Evolutionary conservation across 2,113 vertebrate genomes (phyloP).

Genomic region (Arothron firmamentum): DNA sequence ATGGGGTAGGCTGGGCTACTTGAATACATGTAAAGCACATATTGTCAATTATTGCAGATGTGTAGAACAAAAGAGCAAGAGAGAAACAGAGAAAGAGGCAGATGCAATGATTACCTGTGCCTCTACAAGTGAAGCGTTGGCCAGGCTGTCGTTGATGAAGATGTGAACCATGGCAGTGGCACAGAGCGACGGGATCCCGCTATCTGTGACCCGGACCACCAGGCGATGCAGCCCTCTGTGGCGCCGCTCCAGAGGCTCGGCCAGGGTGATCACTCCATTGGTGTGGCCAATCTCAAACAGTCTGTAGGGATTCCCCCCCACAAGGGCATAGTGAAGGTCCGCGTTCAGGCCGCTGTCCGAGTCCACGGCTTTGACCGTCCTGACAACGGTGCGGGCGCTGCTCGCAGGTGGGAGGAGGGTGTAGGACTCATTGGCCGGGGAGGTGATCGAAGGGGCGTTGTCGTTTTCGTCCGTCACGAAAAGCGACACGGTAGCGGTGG

Average conservation of each 20-base stretch:
- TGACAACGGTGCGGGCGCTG: constrained; percentile 85
- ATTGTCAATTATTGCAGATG: constrained; percentile 39
- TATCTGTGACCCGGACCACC: constrained; percentile 92
- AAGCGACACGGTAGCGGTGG: constrained; percentile 90
- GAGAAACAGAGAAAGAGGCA: not conserved
- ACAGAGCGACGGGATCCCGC: constrained; percentile 87
- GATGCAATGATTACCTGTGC: constrained; percentile 76
- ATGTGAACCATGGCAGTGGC: constrained; percentile 89
- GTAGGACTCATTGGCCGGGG: constrained; percentile 88
- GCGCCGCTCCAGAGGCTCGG: constrained; percentile 87
- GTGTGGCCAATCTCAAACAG: constrained; percentile 89
- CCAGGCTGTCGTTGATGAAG: constrained; percentile 93
- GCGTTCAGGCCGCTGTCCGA: constrained; percentile 88
- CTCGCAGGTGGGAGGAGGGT: constrained; percentile 87
- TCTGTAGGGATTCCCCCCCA: constrained; percentile 92
- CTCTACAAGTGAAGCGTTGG: constrained; percentile 87
- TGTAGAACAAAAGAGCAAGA: constrained; percentile 28
- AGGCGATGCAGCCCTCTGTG: constrained; percentile 92
- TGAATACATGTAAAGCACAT: constrained; percentile 15
- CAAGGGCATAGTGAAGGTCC: constrained; percentile 85
- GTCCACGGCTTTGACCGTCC: constrained; percentile 84
- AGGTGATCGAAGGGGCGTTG: constrained; percentile 85
- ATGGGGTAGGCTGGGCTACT: constrained; percentile 9
- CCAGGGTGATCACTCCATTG: constrained; percentile 91
- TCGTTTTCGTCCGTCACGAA: constrained; percentile 96